A percentile compares a stretch with the other conserved stretches of the same genome.
Conservation (phyloP, 2,888 invertebrate species). For the Tolmerus cingulatus region DNA sequence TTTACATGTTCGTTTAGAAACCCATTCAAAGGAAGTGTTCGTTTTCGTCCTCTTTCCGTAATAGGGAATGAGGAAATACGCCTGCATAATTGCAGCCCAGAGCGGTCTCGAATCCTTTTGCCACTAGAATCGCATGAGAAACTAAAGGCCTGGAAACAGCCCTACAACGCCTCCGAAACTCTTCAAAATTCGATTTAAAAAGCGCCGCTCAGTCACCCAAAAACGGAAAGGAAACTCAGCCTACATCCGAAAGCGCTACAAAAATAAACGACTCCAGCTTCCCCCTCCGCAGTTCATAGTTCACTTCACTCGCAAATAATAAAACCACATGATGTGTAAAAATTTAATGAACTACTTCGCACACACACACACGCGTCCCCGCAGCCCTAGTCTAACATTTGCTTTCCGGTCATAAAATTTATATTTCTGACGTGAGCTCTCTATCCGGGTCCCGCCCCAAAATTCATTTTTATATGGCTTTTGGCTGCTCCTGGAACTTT, state of each 20-base stretch:
- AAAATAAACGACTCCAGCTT: background rate
- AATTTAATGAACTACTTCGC: conserved; percentile 23
- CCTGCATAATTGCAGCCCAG: background rate
- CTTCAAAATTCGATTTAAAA: background rate
- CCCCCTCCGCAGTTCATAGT: background rate
- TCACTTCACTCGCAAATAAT: conserved; percentile 22
- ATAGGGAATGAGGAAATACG: background rate
- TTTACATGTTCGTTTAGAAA: background rate
- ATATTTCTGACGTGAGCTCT: background rate
- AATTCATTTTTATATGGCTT: conserved; percentile 4
- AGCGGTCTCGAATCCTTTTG: background rate
- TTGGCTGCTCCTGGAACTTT: background rate
- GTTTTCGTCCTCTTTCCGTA: background rate
- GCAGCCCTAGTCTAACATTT: background rate
- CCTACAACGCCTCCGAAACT: background rate
- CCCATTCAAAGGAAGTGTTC: background rate
- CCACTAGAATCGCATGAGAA: background rate
- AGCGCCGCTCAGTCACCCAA: background rate
- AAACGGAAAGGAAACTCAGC: background rate
- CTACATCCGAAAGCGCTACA: conserved; percentile 10
- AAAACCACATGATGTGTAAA: conserved; percentile 28
- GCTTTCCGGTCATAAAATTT: conserved; percentile 3
- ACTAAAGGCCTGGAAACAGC: background rate
- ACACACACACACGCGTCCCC: background rate
- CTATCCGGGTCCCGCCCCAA: background rate